Conservation (phyloP, 2,888 invertebrate genomes). For the Imbricaverruca yamaguchii region DNA sequence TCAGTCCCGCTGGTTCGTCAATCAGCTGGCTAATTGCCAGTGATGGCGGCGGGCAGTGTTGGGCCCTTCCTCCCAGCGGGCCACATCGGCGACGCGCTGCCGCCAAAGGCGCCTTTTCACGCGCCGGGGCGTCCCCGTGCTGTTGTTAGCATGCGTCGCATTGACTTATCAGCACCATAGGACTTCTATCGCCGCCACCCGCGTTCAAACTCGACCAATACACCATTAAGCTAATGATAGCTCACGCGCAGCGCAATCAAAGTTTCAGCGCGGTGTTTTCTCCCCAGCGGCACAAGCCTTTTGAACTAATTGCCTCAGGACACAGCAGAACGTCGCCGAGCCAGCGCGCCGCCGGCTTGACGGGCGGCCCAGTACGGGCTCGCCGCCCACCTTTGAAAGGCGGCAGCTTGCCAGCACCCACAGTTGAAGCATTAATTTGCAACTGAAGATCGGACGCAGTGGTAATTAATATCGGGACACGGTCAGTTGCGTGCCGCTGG, state of each 20-base stretch:
- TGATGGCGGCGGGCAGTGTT: not conserved
- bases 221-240: conserved; percentile 19
- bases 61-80: not conserved
- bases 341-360: not conserved
- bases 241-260: conserved; percentile 17
- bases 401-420: too few relatives aligned
- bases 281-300: conserved; percentile 9
- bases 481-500: not conserved
- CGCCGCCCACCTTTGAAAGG: too few relatives aligned
- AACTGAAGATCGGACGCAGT: not conserved
- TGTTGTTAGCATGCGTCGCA: not conserved
- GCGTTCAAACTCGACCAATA: not conserved
- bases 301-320: conserved; percentile 10
- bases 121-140: not conserved
- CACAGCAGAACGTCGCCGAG: not conserved
- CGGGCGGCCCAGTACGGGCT: too few relatives aligned
- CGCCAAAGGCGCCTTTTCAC: not conserved
- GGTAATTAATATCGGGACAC: conserved; percentile 15
- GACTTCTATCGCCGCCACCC: too few relatives aligned
- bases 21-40: not conserved
- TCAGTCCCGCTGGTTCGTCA: not conserved
- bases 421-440: not conserved
- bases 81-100: too few relatives aligned
- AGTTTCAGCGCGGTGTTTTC: conserved; percentile 11
- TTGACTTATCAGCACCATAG: too few relatives aligned